Evolutionary conservation across 1,140 invertebrate species (phyloP).

Genomic region (Cydia splendana): DNA sequence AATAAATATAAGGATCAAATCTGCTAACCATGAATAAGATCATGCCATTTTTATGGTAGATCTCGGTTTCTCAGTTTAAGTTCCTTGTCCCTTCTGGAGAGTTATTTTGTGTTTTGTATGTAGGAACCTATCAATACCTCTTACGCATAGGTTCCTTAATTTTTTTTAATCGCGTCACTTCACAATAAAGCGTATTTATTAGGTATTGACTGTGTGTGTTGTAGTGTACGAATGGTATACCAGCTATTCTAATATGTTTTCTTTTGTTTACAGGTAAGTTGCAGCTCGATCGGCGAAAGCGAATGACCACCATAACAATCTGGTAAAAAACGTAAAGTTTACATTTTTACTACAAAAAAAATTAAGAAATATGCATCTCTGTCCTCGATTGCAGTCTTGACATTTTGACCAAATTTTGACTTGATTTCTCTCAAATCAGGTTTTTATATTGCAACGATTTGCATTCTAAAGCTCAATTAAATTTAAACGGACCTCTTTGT

Average conservation of each 20-base stretch:
- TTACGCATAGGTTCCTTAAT: too few species aligned
- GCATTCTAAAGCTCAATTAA: conserved; percentile 16
- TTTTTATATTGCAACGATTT: not conserved
- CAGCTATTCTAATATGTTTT: not conserved
- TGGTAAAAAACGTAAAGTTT: not conserved
- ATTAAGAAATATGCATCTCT: not conserved
- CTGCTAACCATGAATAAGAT: too few species aligned
- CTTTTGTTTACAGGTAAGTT: conserved; percentile 7
- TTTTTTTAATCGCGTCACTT: too few species aligned
- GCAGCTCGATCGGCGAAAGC: not conserved
- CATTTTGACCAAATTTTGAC: conserved; percentile 18
- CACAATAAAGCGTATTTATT: too few species aligned
- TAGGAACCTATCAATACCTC: too few species aligned
- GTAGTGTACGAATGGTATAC: not conserved
- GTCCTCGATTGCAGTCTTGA: not conserved
- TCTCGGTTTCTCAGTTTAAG: too few species aligned
- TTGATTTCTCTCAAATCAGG: conserved; percentile 15
- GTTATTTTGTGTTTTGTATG: too few species aligned
- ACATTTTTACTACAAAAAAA: not conserved
- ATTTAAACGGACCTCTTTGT: conserved; percentile 14
- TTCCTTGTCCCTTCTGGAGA: too few species aligned
- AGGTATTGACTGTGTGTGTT: not conserved
- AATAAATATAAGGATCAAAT: too few species aligned
- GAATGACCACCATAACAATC: not conserved
- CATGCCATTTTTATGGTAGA: too few species aligned